Percentiles rank a stretch among this genome's conserved stretches.
Conservation (phyloP, 2,888 invertebrate genomes). For the Volucella inflata region DNA sequence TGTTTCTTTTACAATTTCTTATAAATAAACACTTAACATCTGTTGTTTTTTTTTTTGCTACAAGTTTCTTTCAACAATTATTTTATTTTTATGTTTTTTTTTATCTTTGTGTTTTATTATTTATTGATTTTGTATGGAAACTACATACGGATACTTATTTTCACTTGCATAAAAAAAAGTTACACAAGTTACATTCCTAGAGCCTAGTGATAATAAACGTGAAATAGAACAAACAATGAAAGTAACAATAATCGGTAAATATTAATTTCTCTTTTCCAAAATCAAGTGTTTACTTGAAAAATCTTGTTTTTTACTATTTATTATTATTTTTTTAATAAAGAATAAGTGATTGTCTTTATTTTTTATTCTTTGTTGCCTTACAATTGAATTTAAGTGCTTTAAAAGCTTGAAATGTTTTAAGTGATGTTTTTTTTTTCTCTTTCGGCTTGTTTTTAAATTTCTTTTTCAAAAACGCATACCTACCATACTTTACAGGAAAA, state of each 20-base stretch:
- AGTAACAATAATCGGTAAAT: slow-evolving; percentile 45
- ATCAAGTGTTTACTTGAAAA: slow-evolving; percentile 20
- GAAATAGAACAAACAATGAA: slow-evolving; percentile 56
- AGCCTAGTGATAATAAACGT: slow-evolving; percentile 46
- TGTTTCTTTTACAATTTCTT: slow-evolving; percentile 52
- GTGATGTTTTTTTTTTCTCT: too few species aligned
- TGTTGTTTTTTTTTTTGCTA: slow-evolving; percentile 60
- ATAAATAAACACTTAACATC: slow-evolving; percentile 71
- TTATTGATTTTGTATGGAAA: slow-evolving; percentile 24
- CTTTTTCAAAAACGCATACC: slow-evolving; percentile 5
- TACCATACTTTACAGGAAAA: slow-evolving; percentile 43
- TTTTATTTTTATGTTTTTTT: slow-evolving; percentile 8
- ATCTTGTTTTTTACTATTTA: slow-evolving; percentile 22
- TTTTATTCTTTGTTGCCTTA: slow-evolving; percentile 43
- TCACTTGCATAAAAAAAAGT: slow-evolving; percentile 68
- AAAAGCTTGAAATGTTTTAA: slow-evolving; percentile 60
- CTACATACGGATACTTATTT: slow-evolving; percentile 12
- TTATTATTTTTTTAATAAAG: slow-evolving; percentile 52
- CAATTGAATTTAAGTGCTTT: slow-evolving; percentile 63
- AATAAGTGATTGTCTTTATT: slow-evolving; percentile 72
- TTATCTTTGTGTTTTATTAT: slow-evolving; percentile 22
- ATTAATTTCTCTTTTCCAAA: slow-evolving; percentile 9
- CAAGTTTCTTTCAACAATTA: slow-evolving; percentile 27
- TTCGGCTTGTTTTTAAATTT: background rate
- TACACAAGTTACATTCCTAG: slow-evolving; percentile 35